phyloP scores from a whole-genome alignment of 64 coral and sea anemone species.

The Trachythela sp. region DNA sequence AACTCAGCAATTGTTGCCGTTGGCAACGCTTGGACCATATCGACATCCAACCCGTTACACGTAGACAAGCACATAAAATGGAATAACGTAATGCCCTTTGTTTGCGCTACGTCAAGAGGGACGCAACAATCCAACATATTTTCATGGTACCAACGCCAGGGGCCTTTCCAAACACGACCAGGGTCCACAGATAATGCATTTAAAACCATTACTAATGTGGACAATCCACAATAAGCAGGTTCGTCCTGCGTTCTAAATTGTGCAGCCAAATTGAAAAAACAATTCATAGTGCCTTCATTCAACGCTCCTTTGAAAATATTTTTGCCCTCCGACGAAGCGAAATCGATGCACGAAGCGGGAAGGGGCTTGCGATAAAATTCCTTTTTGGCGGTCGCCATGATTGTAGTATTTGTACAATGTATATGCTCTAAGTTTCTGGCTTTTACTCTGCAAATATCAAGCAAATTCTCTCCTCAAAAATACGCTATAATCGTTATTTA shows the following conservation, averaged over 20 bases:
- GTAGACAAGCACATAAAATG: constrained; percentile 74
- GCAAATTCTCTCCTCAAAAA: too few species aligned
- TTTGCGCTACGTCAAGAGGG: constrained; percentile 60
- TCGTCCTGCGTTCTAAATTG: constrained; percentile 78
- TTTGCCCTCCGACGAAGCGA: constrained; percentile 70
- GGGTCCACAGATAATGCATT: constrained; percentile 74
- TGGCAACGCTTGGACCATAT: constrained; percentile 43
- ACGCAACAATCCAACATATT: constrained; percentile 70
- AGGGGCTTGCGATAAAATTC: constrained; percentile 58
- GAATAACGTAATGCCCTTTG: constrained; percentile 70
- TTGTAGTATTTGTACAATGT: too few species aligned
- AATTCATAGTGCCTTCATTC: constrained; percentile 42
- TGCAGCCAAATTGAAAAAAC: constrained; percentile 63
- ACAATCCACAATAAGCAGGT: constrained; percentile 71
- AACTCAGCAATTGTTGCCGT: background rate
- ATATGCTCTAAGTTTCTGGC: too few species aligned
- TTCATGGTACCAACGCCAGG: constrained; percentile 85
- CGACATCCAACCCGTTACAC: constrained; percentile 64
- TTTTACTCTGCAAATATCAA: too few species aligned
- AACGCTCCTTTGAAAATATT: constrained; percentile 52
- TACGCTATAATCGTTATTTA: too few species aligned
- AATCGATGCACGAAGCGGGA: constrained; percentile 60
- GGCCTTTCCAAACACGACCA: constrained; percentile 66
- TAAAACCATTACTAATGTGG: constrained; percentile 69
- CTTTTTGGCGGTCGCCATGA: background rate